Evolutionary conservation across 2,888 invertebrate genomes (phyloP).

Genomic region (Heliconius erato): DNA sequence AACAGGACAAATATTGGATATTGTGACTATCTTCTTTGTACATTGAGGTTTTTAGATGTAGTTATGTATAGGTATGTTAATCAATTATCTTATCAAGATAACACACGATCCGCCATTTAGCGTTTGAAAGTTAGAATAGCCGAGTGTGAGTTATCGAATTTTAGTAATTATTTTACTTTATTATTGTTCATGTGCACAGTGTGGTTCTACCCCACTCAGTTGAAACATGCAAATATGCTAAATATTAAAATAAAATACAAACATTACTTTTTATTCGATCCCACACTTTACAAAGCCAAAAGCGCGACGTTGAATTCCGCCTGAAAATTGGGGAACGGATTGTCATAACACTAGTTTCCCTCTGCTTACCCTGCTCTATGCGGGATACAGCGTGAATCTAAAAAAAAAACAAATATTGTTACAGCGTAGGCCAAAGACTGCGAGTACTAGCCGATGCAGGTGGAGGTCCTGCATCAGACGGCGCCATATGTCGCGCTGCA

Average conservation of each 20-base stretch:
- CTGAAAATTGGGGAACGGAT: no score
- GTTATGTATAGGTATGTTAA: background rate
- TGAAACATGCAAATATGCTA: no score
- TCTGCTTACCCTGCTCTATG: background rate
- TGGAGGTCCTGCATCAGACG: constrained; percentile 87
- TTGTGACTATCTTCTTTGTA: no score
- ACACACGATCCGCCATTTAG: no score
- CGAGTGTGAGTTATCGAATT: background rate
- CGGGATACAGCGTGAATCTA: background rate
- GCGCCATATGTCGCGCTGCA: constrained; percentile 88
- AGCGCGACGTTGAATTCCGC: no score
- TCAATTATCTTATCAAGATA: constrained; percentile 6
- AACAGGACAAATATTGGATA: no score
- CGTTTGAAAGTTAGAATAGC: background rate
- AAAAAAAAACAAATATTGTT: background rate
- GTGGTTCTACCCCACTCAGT: no score
- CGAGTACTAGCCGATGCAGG: constrained; percentile 89
- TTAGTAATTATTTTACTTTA: background rate
- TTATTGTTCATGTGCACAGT: background rate
- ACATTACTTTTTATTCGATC: no score
- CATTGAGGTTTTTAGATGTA: no score
- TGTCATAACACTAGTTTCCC: no score
- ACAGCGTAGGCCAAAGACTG: constrained; percentile 91
- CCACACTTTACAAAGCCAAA: no score
- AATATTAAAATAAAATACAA: no score